phyloP scores from a whole-genome alignment of 2,888 invertebrate species.

The Myopa tessellatipennis region DNA sequence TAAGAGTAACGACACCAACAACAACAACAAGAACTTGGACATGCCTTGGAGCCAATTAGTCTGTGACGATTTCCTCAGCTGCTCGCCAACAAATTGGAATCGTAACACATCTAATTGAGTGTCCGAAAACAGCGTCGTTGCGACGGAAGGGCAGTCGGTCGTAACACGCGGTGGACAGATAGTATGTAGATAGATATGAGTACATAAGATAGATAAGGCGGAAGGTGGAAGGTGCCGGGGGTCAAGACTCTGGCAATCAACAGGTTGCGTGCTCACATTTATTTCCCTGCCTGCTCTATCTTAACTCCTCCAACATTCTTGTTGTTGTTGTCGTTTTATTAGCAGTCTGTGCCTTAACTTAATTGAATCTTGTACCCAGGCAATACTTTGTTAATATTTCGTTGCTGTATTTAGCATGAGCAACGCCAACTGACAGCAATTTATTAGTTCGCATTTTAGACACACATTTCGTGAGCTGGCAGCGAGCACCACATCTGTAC shows the following conservation, averaged over 20 bases:
- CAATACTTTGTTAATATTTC: background rate
- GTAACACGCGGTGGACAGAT: background rate
- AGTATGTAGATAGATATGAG: too few species aligned
- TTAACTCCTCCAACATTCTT: background rate
- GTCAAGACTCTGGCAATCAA: conserved; percentile 13
- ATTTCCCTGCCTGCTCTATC: background rate
- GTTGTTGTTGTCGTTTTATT: conserved; percentile 1
- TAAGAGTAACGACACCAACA: background rate
- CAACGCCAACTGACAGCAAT: conserved; percentile 7
- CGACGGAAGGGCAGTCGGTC: background rate
- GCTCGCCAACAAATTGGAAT: conserved; percentile 38
- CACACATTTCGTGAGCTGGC: background rate
- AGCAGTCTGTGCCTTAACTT: background rate
- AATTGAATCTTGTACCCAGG: background rate
- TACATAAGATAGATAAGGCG: too few species aligned
- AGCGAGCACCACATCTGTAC: background rate
- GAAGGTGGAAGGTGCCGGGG: too few species aligned
- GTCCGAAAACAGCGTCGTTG: background rate
- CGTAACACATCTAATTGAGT: conserved; percentile 10
- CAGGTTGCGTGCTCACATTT: background rate
- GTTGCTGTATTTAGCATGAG: background rate
- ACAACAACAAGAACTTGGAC: background rate
- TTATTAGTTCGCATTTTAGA: conserved; percentile 19
- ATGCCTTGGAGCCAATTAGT: conserved; percentile 43
- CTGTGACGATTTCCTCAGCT: conserved; percentile 44